These are phyloP conservation scores for Hyla sarda DNA, from an alignment of 2,113 vertebrate species.

Conservation along the genomic window DNA sequence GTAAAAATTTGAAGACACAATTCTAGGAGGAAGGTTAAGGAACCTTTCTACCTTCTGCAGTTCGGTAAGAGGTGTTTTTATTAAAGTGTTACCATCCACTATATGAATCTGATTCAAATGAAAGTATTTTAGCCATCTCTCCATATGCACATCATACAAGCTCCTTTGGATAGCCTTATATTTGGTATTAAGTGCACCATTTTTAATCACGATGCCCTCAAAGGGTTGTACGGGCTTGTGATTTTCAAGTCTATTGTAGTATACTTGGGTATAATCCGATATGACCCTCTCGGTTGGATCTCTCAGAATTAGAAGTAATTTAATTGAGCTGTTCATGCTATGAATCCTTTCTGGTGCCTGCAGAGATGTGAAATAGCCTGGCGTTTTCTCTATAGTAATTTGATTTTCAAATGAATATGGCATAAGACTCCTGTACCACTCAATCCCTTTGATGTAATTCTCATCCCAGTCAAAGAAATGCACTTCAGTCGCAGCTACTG, in stretches of 20 bases:
- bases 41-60: constrained; percentile 90
- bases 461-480: constrained; percentile 96
- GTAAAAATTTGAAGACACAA: constrained; percentile 91
- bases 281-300: constrained; percentile 90
- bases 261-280: constrained; percentile 94
- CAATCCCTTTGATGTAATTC: constrained; percentile 88
- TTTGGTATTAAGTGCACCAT: constrained; percentile 85
- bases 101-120: constrained; percentile 89
- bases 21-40: constrained; percentile 85
- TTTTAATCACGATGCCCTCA: constrained; percentile 89
- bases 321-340: constrained; percentile 91
- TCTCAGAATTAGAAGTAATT: constrained; percentile 87
- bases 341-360: constrained; percentile 86
- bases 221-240: constrained; percentile 92
- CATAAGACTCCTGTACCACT: constrained; percentile 91
- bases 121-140: constrained; percentile 90
- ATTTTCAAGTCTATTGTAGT: constrained; percentile 91
- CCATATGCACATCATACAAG: constrained; percentile 89
- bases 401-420: constrained; percentile 89
- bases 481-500: constrained; percentile 90
- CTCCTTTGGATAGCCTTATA: constrained; percentile 95
- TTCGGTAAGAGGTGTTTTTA: constrained; percentile 87
- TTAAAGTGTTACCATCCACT: constrained; percentile 89
- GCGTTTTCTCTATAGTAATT: constrained; percentile 94
- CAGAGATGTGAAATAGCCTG: constrained; percentile 90